Evolutionary conservation across 2,797 vertebrate genomes (phyloP).

Genomic region (Coracias cyanogaster): DNA sequence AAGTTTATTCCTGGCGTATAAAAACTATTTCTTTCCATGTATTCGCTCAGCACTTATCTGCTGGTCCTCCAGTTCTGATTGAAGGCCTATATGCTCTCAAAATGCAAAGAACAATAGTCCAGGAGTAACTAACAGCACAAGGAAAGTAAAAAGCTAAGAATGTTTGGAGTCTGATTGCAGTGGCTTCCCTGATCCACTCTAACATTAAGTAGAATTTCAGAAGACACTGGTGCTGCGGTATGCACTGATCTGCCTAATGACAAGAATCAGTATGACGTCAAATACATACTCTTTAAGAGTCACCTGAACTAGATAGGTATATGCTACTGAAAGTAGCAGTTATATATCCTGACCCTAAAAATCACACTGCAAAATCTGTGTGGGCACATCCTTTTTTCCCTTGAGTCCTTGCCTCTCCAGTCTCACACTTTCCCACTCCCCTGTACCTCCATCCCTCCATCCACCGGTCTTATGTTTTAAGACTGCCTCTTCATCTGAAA

Average conservation of each 20-base stretch:
- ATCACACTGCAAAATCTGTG: background rate
- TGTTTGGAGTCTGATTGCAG: background rate
- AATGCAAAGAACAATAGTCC: background rate
- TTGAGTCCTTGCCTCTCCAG: background rate
- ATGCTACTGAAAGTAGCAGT: background rate
- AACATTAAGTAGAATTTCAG: background rate
- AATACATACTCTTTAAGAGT: background rate
- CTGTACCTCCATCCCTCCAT: background rate
- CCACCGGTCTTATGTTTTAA: background rate
- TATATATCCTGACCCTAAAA: background rate
- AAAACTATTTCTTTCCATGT: slow-evolving; percentile 27
- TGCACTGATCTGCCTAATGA: background rate
- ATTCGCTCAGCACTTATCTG: slow-evolving; percentile 36
- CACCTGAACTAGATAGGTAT: background rate
- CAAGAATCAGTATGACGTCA: background rate
- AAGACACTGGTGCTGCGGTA: background rate
- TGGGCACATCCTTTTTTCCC: background rate
- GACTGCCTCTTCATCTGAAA: background rate
- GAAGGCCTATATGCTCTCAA: background rate
- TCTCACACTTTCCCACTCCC: background rate
- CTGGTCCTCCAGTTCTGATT: background rate
- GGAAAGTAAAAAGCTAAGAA: background rate
- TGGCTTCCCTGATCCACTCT: background rate
- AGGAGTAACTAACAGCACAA: background rate
- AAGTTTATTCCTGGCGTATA: slow-evolving; percentile 54